Percentiles rank a stretch among this genome's conserved stretches.
Conservation (phyloP, 1,140 invertebrate species). For the Drosophila kikkawai region DNA sequence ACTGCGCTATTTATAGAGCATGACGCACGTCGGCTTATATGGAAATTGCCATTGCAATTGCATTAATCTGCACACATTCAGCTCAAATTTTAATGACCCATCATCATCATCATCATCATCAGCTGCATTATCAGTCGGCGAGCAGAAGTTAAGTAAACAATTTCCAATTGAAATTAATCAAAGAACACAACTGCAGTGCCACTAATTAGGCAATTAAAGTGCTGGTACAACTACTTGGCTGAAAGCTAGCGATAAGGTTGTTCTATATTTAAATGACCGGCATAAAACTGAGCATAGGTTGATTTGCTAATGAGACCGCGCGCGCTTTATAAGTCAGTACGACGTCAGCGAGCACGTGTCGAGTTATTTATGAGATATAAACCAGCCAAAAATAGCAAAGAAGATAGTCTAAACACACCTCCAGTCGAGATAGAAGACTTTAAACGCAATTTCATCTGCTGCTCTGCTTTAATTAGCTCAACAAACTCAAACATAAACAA, state of each 20-base stretch:
- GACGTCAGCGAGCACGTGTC: constrained; percentile 46
- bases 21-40: constrained; percentile 10
- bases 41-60: constrained; percentile 27
- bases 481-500: constrained; percentile 51
- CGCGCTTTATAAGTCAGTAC: constrained; percentile 1
- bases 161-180: constrained; percentile 47
- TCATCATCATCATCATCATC: constrained; percentile 26
- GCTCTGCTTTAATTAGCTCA: constrained; percentile 49
- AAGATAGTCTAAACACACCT: constrained; percentile 38
- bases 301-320: neutral
- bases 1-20: constrained; percentile 29
- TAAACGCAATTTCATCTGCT: constrained; percentile 13
- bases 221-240: constrained; percentile 22
- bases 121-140: constrained; percentile 21
- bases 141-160: constrained; percentile 37
- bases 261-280: constrained; percentile 18
- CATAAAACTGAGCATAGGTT: constrained; percentile 15
- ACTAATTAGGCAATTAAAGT: constrained; percentile 45
- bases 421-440: constrained; percentile 19
- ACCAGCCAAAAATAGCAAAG: constrained; percentile 22
- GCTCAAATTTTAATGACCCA: constrained; percentile 40
- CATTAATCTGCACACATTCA: constrained; percentile 36
- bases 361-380: constrained; percentile 36
- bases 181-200: constrained; percentile 22
- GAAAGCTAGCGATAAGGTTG: constrained; percentile 13